Conservation (phyloP, 2,113 vertebrate genomes). For the Atractosteus spatula region DNA sequence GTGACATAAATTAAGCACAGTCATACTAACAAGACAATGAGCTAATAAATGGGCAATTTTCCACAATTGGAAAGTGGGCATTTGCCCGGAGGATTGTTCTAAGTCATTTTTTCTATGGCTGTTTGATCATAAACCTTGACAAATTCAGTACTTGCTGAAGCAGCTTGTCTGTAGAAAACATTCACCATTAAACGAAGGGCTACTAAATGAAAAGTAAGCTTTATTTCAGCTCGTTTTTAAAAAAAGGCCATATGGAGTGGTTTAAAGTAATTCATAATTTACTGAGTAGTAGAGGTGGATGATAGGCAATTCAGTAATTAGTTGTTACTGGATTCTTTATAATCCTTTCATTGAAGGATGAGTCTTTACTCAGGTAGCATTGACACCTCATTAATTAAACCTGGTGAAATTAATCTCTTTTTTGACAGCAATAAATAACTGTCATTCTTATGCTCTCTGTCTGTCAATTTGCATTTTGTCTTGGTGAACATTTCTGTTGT, state of each 20-base stretch:
- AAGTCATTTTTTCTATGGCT: no score
- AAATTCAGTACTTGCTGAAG: no score
- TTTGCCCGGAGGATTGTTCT: no score
- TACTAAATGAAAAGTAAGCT: background rate
- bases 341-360: constrained; percentile 50
- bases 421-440: constrained; percentile 53
- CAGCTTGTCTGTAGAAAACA: no score
- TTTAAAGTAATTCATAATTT: constrained; percentile 19
- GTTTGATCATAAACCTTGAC: no score
- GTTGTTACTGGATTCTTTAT: constrained; percentile 43
- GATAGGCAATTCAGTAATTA: constrained; percentile 52
- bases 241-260: constrained; percentile 6
- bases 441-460: constrained; percentile 28
- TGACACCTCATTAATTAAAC: constrained; percentile 61
- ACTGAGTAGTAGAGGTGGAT: constrained; percentile 11
- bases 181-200: constrained; percentile 8
- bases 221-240: constrained; percentile 7
- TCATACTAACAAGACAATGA: background rate
- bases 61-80: background rate
- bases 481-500: no score
- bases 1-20: background rate
- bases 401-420: constrained; percentile 57
- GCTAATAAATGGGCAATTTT: background rate
- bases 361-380: constrained; percentile 49
- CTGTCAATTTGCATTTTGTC: background rate